A percentile compares a stretch with the other conserved stretches of the same genome.
These are phyloP conservation scores for Neocrepidodera transversa DNA, from an alignment of 2,888 invertebrate species.

Conservation along the genomic window DNA sequence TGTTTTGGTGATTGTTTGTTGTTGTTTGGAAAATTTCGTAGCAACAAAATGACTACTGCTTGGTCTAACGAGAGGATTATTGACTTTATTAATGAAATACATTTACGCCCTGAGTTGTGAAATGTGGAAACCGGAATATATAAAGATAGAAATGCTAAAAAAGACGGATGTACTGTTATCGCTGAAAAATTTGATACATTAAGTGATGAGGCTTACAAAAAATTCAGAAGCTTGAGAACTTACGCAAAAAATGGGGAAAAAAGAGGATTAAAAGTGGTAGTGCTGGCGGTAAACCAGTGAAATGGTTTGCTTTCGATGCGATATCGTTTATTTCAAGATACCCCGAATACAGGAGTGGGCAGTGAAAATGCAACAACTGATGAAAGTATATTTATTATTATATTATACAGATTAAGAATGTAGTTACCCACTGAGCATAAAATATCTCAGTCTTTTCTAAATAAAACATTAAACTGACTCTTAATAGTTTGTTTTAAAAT, in stretches of 20 bases:
- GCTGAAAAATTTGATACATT: constrained; percentile 34
- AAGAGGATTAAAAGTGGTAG: constrained; percentile 37
- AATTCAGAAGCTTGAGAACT: constrained; percentile 41
- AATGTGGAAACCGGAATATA: constrained; percentile 24
- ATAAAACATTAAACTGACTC: constrained; percentile 11
- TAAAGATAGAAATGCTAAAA: constrained; percentile 34
- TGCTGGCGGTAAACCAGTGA: constrained; percentile 40
- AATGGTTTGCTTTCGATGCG: constrained; percentile 39
- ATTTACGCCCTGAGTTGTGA: constrained; percentile 16
- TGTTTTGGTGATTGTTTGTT: constrained; percentile 11
- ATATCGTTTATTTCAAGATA: constrained; percentile 44
- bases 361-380: constrained; percentile 9
- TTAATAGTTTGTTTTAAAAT: not conserved
- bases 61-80: constrained; percentile 18
- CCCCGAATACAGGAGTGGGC: constrained; percentile 10
- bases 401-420: too few species aligned
- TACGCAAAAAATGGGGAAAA: constrained; percentile 37
- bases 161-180: constrained; percentile 38
- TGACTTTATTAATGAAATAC: constrained; percentile 18
- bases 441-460: not conserved
- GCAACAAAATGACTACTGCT: constrained; percentile 18
- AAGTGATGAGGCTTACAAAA: constrained; percentile 41
- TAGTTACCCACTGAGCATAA: constrained; percentile 8
- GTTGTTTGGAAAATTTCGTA: not conserved
- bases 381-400: constrained; percentile 12